Percentiles rank a stretch among this genome's conserved stretches.
Evolutionary conservation across 2,113 vertebrate species (phyloP).

Genomic region (Aegithalos caudatus): DNA sequence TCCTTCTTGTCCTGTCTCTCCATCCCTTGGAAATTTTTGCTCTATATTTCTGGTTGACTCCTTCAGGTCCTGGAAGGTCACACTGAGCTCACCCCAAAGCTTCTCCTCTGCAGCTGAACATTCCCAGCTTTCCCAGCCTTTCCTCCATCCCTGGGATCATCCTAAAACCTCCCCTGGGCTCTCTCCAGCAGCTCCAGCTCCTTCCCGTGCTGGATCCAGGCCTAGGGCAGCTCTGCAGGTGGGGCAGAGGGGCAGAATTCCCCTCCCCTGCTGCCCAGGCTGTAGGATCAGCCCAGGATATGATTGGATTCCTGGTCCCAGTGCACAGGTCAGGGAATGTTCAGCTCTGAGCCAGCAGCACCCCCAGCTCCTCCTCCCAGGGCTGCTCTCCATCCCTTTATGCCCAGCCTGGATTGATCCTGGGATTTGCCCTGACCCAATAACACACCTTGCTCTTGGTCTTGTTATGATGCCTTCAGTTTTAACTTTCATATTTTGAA

Average conservation of each 20-base stretch:
- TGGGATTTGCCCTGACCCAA: fast-evolving
- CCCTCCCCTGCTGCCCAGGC: background rate
- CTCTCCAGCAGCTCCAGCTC: background rate
- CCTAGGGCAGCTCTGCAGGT: background rate
- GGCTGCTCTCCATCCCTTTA: background rate
- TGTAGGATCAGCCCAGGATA: background rate
- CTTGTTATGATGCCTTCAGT: no score
- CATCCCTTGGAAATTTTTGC: background rate
- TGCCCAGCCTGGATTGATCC: background rate
- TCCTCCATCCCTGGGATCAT: background rate
- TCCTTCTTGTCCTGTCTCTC: background rate
- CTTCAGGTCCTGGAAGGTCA: background rate
- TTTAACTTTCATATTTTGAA: no score
- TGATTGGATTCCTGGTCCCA: background rate
- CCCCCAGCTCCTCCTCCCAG: background rate
- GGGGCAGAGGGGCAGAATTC: background rate
- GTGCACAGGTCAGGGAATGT: fast-evolving
- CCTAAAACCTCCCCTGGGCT: background rate
- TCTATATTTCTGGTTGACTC: fast-evolving
- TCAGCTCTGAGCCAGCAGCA: background rate
- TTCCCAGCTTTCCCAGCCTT: background rate
- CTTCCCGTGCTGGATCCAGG: background rate
- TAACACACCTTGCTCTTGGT: background rate
- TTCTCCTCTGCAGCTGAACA: background rate
- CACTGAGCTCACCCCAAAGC: fast-evolving